phyloP scores from a whole-genome alignment of 2,797 vertebrate genomes.

The Sparidentex hasta region DNA sequence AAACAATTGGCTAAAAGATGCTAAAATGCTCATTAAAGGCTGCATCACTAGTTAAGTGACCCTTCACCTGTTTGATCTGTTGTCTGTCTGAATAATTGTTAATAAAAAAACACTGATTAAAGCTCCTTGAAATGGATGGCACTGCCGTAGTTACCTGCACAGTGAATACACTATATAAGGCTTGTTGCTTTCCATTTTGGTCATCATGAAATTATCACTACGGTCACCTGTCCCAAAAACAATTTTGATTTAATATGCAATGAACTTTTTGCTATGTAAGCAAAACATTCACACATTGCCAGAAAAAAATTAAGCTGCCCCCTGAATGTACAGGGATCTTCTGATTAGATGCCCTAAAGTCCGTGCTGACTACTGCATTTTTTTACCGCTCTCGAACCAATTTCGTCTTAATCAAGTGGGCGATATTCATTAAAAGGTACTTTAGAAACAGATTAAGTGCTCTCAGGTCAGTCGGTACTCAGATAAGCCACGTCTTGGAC shows the following conservation, averaged over 20 bases:
- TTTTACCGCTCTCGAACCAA: constrained; percentile 37
- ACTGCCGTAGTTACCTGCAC: not conserved
- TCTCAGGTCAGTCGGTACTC: constrained; percentile 43
- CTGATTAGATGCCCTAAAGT: constrained; percentile 64
- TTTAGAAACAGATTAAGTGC: constrained; percentile 64
- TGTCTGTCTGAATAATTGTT: not conserved
- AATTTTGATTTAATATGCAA: constrained; percentile 29
- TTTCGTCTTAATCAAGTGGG: constrained; percentile 57
- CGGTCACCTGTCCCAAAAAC: constrained; percentile 19
- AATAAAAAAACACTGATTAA: not conserved
- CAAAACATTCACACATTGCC: constrained; percentile 45
- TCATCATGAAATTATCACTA: constrained; percentile 20
- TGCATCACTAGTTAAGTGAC: no score
- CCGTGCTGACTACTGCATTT: constrained; percentile 64
- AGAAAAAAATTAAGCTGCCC: constrained; percentile 17
- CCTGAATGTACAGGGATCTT: constrained; percentile 35
- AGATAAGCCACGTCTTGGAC: constrained; percentile 43
- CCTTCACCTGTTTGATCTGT: no score
- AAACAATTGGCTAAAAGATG: not conserved
- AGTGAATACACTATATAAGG: not conserved
- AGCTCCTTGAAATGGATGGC: not conserved
- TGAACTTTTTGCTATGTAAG: constrained; percentile 33
- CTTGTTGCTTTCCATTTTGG: not conserved
- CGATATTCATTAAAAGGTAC: constrained; percentile 67
- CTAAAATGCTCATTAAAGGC: not conserved